phyloP scores from a whole-genome alignment of 2,888 invertebrate species.

The Phlogophora meticulosa region DNA sequence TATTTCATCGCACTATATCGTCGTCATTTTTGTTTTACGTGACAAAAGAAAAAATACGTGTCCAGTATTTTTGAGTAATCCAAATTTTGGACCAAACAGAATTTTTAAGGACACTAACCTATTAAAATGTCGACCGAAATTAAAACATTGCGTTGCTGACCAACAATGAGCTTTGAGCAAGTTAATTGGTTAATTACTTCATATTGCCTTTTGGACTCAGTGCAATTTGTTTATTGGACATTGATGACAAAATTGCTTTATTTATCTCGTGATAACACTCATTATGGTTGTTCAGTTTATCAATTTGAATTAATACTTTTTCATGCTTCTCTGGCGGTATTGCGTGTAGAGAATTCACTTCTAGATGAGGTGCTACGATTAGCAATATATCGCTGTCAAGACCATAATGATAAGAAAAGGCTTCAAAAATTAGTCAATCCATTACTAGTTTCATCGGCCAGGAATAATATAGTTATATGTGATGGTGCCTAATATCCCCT shows the following conservation, averaged over 20 bases:
- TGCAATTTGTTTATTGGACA: constrained; percentile 34
- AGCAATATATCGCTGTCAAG: not conserved
- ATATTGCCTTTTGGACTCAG: constrained; percentile 21
- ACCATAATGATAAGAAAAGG: not conserved
- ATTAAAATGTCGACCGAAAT: constrained; percentile 2
- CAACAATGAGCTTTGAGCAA: constrained; percentile 21
- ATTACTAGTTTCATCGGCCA: no score
- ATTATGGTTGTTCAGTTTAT: not conserved
- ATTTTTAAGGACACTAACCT: no score
- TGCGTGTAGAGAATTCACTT: not conserved
- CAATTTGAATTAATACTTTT: constrained; percentile 6
- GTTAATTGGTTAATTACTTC: constrained; percentile 37
- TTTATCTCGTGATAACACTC: constrained; percentile 15
- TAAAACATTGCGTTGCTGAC: constrained; percentile 18
- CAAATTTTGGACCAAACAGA: no score
- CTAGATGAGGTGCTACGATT: not conserved
- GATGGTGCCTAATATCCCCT: not conserved
- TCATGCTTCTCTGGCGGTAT: not conserved
- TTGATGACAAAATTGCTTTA: constrained; percentile 26
- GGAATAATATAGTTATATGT: no score
- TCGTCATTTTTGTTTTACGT: no score
- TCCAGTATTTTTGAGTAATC: no score
- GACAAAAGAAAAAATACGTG: no score
- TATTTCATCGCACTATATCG: no score
- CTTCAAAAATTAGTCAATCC: not conserved